phyloP scores from a whole-genome alignment of 2,888 invertebrate species.

The Drosophila histrio region DNA sequence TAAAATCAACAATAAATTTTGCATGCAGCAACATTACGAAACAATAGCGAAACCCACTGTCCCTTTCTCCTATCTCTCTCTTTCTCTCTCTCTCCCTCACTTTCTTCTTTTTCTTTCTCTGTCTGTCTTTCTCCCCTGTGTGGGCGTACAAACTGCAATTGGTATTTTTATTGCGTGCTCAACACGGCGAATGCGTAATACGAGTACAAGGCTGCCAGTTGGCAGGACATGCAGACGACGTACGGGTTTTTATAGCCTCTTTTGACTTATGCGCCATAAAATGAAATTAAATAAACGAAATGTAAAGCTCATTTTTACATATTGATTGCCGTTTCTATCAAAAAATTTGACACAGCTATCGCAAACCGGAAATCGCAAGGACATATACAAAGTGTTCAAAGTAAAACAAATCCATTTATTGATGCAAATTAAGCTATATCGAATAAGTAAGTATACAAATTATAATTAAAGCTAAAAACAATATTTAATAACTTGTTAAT shows the following conservation, averaged over 20 bases:
- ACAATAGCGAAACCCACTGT: constrained; percentile 59
- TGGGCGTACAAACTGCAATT: constrained; percentile 65
- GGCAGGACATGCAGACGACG: constrained; percentile 52
- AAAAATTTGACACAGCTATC: constrained; percentile 48
- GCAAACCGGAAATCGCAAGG: constrained; percentile 24
- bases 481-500: background rate
- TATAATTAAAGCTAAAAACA: background rate
- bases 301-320: constrained; percentile 63
- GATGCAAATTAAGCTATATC: background rate
- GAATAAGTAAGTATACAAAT: background rate
- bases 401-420: background rate
- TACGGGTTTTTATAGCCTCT: constrained; percentile 60
- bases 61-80: background rate
- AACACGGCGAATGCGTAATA: constrained; percentile 79
- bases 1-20: constrained; percentile 79
- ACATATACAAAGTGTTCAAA: constrained; percentile 22
- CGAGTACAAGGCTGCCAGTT: constrained; percentile 46
- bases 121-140: constrained; percentile 5
- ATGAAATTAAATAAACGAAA: constrained; percentile 77
- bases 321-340: constrained; percentile 75
- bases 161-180: constrained; percentile 80
- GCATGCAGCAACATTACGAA: constrained; percentile 76
- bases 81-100: background rate
- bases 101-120: background rate
- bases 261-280: constrained; percentile 77